These are phyloP conservation scores for Epinephelus moara DNA, from an alignment of 2,113 vertebrate genomes.

Conservation along the genomic window DNA sequence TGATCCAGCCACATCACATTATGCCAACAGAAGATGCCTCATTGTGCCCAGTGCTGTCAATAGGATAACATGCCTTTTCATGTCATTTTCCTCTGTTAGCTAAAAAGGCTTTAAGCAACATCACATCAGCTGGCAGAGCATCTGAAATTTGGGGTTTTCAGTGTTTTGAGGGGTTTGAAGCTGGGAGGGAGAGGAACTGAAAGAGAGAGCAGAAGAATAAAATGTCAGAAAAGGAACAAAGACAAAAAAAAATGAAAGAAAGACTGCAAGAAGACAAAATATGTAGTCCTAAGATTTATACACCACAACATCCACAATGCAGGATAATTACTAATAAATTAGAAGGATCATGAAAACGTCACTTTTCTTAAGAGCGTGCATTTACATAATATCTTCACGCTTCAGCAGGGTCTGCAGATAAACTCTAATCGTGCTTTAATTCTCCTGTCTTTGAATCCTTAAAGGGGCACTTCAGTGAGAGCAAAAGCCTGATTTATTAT, in stretches of 20 bases:
- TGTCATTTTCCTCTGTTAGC: not conserved
- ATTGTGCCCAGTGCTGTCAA: too few relatives aligned
- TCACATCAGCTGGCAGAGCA: not conserved
- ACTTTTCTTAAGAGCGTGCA: slow-evolving; percentile 43
- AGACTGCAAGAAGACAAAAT: slow-evolving; percentile 1
- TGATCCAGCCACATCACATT: too few relatives aligned
- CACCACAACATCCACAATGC: slow-evolving; percentile 21
- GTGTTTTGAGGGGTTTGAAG: not conserved
- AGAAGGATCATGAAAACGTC: slow-evolving; percentile 45
- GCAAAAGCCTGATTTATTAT: slow-evolving; percentile 51
- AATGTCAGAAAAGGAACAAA: not conserved
- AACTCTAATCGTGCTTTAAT: slow-evolving; percentile 59
- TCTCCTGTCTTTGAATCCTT: slow-evolving; percentile 48
- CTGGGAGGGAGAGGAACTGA: not conserved
- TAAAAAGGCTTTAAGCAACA: not conserved
- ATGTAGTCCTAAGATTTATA: slow-evolving; percentile 8
- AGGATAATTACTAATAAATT: slow-evolving; percentile 58
- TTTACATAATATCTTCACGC: slow-evolving; percentile 61
- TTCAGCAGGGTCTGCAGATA: slow-evolving; percentile 52
- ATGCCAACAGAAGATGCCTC: too few relatives aligned
- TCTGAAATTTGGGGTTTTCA: not conserved
- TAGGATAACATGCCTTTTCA: not conserved
- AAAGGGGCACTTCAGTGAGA: slow-evolving; percentile 46
- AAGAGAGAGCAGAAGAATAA: not conserved
- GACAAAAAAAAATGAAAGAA: not conserved